These are phyloP conservation scores for Bombus picipes DNA, from an alignment of 1,140 invertebrate genomes.

Conservation along the genomic window DNA sequence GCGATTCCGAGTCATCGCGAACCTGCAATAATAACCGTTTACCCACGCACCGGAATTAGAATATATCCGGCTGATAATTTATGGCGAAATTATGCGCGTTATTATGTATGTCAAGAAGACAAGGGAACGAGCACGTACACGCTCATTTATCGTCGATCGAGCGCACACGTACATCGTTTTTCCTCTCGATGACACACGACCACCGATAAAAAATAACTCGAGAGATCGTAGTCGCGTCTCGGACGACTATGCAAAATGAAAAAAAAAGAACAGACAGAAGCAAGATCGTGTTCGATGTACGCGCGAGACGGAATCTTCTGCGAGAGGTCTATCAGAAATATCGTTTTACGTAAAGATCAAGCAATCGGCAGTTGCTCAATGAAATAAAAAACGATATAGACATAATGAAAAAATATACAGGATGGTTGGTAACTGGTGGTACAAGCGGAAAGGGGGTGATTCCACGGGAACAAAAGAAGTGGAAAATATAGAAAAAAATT, in stretches of 20 bases:
- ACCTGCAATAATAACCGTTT: constrained; percentile 64
- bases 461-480: too few species aligned
- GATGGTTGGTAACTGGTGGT: too few species aligned
- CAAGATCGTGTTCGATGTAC: too few species aligned
- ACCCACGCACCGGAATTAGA: constrained; percentile 75
- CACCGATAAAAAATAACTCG: not conserved
- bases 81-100: constrained; percentile 70
- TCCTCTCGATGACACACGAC: not conserved
- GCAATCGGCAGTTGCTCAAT: too few species aligned
- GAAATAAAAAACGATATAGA: too few species aligned
- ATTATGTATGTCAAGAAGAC: constrained; percentile 71
- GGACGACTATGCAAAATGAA: not conserved
- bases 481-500: too few species aligned
- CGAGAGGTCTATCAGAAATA: too few species aligned
- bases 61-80: constrained; percentile 73
- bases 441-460: too few species aligned
- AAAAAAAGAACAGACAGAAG: too few species aligned
- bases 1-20: not conserved
- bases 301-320: too few species aligned
- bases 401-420: too few species aligned
- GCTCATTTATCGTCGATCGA: constrained; percentile 23
- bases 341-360: too few species aligned
- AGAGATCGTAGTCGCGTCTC: not conserved
- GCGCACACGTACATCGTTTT: not conserved
- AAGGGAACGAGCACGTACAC: constrained; percentile 22